phyloP scores from a whole-genome alignment of 2,888 invertebrate genomes.

The Nysson spinosus region DNA sequence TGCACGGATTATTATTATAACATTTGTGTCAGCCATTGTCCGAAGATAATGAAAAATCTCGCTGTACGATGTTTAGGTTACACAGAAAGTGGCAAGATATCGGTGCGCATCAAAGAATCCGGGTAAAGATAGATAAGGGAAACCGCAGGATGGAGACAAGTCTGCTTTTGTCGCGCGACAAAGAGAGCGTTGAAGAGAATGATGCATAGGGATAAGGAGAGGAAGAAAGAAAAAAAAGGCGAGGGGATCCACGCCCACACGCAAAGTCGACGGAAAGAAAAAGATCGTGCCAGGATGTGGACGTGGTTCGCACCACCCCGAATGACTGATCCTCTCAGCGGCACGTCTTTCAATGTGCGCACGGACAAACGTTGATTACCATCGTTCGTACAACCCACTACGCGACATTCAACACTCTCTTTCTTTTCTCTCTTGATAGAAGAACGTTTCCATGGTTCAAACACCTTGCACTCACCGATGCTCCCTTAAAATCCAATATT shows the following conservation, averaged over 20 bases:
- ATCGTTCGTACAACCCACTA: conserved; percentile 56
- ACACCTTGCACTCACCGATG: no score
- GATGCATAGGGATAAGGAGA: conserved; percentile 2
- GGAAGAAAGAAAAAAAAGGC: conserved; percentile 8
- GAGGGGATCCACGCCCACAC: conserved; percentile 50
- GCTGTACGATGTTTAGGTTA: no score
- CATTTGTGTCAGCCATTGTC: no score
- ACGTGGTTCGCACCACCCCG: conserved; percentile 57
- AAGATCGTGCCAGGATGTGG: conserved; percentile 55
- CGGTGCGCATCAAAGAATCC: no score
- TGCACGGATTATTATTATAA: no score
- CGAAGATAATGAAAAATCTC: no score
- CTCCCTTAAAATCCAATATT: no score
- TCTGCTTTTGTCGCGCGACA: neutral
- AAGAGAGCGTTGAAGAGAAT: neutral
- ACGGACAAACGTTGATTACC: conserved; percentile 66
- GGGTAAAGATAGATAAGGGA: no score
- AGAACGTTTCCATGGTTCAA: conserved; percentile 7
- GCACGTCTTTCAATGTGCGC: conserved; percentile 68
- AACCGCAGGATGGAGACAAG: no score
- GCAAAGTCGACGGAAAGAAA: conserved; percentile 54
- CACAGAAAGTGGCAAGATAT: no score
- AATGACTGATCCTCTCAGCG: conserved; percentile 72
- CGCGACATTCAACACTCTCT: conserved; percentile 18
- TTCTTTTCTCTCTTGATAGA: conserved; percentile 39